phyloP scores from a whole-genome alignment of 2,113 vertebrate genomes.

The Ictidomys tridecemlineatus region DNA sequence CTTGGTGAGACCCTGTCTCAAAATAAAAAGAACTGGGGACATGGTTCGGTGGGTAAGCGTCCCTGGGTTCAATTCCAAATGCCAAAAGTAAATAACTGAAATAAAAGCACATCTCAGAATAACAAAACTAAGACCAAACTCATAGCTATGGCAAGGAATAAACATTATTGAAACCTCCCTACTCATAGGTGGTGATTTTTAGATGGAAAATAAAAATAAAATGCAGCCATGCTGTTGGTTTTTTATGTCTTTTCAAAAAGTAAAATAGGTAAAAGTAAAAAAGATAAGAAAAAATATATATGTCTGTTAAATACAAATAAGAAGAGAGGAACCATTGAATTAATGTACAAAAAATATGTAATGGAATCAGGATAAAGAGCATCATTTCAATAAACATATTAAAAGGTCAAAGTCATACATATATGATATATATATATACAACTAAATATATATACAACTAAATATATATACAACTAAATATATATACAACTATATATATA shows the following conservation, averaged over 20 bases:
- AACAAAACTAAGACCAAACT: neutral
- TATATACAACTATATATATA: no score
- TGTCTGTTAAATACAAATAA: constrained; percentile 10
- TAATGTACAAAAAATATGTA: neutral
- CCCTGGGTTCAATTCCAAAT: no score
- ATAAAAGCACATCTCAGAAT: neutral
- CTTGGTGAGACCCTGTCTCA: no score
- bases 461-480: no score
- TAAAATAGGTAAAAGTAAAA: neutral
- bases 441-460: no score
- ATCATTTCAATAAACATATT: neutral
- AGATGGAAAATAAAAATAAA: constrained; percentile 1
- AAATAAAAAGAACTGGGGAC: no score
- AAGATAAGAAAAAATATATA: neutral
- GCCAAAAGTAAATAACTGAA: no score
- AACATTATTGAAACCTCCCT: constrained; percentile 11
- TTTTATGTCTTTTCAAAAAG: constrained; percentile 30
- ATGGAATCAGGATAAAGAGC: constrained; percentile 24
- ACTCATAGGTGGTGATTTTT: neutral
- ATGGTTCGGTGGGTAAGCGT: no score
- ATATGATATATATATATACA: no score
- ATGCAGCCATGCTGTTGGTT: neutral
- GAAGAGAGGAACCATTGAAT: neutral
- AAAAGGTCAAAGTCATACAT: neutral
- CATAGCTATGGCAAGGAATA: neutral